Evolutionary conservation across 2,113 vertebrate genomes (phyloP), one percentile per base, ranked within the genome.

Genomic region (Podarcis cretensis): DNA sequence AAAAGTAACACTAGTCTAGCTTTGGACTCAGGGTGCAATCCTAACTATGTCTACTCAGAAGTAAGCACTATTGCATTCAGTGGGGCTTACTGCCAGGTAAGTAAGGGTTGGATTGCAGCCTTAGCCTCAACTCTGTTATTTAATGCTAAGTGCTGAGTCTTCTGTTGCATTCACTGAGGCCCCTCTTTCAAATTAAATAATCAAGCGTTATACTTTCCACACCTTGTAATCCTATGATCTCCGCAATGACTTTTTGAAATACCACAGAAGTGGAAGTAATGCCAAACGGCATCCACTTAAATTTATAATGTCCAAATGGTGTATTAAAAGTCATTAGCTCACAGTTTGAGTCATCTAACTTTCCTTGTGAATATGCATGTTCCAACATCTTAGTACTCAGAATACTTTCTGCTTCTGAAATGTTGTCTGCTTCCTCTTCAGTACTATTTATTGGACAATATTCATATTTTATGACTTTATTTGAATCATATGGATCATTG

Each of bases 401-500:
- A 79, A 83, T 71, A 90, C 6, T 81, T 88, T 76, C 69, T 43
- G 6, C 21, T 87, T 81, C 83, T 87, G 43, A 37, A 37, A 92
- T 89, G 69, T 88, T 32, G 90, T 25, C 18, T 87, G 66, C 71
- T 27, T 48, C 48, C 83, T 37, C 74, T 63, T 83, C 74, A 63
- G 73, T 79, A 71, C 25, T 87, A 81, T 89, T 87, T 37, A 76
- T 43, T 87, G 48, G 85, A 59, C 59, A 87, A 8, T 73, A 73
- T 83, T 71, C 63, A 87, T 83, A 86, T 83, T 90, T 87, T 90
- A 83, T 83, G 63, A 81, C n/a, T 90, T 86, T 86, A 90, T 77
- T 90, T 90, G 86, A 90, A 87, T 87, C 63, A 68, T 63, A 87
- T 78, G 89, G 89, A 87, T 90, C 85, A 90, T 87, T 90, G 79